A percentile compares a stretch with the other conserved stretches of the same genome.
phyloP scores from a whole-genome alignment of 2,888 invertebrate genomes.

The Lamproptera curius region DNA sequence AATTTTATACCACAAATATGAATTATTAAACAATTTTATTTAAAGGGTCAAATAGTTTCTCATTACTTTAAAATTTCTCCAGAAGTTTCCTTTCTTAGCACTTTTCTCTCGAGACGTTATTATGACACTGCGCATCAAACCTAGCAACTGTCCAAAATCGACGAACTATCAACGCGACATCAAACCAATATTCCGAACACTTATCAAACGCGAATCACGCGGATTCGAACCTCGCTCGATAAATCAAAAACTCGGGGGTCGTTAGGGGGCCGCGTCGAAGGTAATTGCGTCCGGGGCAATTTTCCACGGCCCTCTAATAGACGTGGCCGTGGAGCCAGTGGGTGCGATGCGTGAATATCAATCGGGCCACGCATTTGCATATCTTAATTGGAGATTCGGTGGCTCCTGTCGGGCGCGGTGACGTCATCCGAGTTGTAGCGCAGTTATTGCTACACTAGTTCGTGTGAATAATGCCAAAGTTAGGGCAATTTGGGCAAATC shows the following conservation, averaged over 20 bases:
- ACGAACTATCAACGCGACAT: no score
- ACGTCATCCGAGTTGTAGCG: background rate
- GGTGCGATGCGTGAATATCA: conserved; percentile 19
- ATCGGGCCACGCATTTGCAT: conserved; percentile 17
- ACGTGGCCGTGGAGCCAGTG: background rate
- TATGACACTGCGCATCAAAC: no score
- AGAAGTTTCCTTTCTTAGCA: no score
- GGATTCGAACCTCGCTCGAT: background rate
- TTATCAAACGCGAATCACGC: background rate
- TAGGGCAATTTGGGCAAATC: no score
- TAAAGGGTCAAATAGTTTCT: no score
- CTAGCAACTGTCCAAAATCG: no score
- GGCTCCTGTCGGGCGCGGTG: conserved; percentile 2
- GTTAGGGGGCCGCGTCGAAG: background rate
- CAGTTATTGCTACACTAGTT: no score
- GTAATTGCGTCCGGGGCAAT: conserved; percentile 8
- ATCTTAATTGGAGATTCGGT: conserved; percentile 20
- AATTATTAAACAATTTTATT: no score
- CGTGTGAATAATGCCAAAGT: no score
- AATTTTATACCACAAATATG: no score
- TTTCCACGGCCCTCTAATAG: conserved; percentile 7
- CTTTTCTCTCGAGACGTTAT: no score
- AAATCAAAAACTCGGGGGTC: background rate
- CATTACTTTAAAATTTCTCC: no score
- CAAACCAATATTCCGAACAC: background rate